Conservation (phyloP, 2,797 vertebrate genomes). For the Columba guinea region DNA sequence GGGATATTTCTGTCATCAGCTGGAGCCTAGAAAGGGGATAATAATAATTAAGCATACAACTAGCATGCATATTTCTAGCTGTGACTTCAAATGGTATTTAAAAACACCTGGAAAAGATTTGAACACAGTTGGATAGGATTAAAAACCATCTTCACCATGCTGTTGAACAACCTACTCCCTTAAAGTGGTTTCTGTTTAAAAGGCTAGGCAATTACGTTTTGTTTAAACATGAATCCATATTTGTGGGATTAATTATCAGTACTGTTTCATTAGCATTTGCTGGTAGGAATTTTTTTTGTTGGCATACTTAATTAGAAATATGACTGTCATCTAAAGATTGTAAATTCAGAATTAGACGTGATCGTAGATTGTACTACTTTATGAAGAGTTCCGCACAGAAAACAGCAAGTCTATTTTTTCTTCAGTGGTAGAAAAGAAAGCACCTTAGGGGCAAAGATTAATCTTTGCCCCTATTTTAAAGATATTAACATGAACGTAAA, state of each 20-base stretch:
- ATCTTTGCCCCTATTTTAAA: background rate
- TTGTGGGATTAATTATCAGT: slow-evolving; percentile 13
- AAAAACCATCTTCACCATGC: background rate
- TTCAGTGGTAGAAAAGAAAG: background rate
- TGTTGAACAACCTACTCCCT: background rate
- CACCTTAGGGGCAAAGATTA: background rate
- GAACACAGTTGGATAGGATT: background rate
- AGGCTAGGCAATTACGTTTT: background rate
- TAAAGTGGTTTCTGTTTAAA: background rate
- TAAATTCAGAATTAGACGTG: background rate
- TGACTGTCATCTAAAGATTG: background rate
- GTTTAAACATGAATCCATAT: background rate
- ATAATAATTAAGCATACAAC: background rate
- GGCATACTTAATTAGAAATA: background rate
- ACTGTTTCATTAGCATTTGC: slow-evolving; percentile 10
- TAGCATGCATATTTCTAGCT: background rate
- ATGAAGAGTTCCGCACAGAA: background rate
- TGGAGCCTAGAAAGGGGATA: background rate
- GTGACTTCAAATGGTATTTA: background rate
- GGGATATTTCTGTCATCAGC: background rate
- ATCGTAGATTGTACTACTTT: background rate
- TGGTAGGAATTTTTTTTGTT: background rate
- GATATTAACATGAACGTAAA: background rate
- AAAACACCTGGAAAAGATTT: background rate
- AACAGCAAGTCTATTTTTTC: background rate